A percentile compares a stretch with the other conserved stretches of the same genome.
These are phyloP conservation scores for Lumbricus terrestris DNA, from an alignment of 2,888 invertebrate genomes.

Conservation along the genomic window DNA sequence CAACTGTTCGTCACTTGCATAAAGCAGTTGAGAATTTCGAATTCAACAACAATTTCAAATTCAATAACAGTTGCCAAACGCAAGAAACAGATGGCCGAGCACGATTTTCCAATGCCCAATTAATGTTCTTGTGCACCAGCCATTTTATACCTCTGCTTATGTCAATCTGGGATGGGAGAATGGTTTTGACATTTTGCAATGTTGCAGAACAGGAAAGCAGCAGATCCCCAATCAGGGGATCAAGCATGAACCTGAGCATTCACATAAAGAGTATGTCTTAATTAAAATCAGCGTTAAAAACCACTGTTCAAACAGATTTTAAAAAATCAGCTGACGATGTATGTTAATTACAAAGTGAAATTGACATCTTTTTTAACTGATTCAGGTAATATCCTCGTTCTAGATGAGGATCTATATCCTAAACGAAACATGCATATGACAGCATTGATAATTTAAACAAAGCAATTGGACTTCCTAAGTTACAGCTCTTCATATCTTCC, in stretches of 20 bases:
- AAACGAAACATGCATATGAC: too few species aligned
- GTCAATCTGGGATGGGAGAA: not conserved
- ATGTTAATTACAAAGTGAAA: too few species aligned
- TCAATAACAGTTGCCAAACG: not conserved
- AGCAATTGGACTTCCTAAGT: not conserved
- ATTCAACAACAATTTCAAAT: not conserved
- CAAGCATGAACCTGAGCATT: not conserved
- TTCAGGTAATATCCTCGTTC: not conserved
- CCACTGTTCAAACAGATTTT: not conserved
- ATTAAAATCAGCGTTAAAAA: not conserved
- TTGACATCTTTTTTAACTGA: not conserved
- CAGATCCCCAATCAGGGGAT: not conserved
- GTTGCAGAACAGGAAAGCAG: not conserved
- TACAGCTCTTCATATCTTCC: too few species aligned
- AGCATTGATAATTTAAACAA: not conserved
- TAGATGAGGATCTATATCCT: not conserved
- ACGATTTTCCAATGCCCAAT: too few species aligned
- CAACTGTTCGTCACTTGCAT: not conserved
- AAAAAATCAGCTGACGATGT: not conserved
- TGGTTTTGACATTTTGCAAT: not conserved
- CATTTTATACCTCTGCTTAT: too few species aligned
- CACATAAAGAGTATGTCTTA: not conserved
- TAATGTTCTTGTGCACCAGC: not conserved
- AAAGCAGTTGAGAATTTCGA: not conserved
- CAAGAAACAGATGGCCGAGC: too few species aligned